These are phyloP conservation scores for Brachyhypopomus occidentalis DNA, from an alignment of 2,113 vertebrate species.

Conservation along the genomic window DNA sequence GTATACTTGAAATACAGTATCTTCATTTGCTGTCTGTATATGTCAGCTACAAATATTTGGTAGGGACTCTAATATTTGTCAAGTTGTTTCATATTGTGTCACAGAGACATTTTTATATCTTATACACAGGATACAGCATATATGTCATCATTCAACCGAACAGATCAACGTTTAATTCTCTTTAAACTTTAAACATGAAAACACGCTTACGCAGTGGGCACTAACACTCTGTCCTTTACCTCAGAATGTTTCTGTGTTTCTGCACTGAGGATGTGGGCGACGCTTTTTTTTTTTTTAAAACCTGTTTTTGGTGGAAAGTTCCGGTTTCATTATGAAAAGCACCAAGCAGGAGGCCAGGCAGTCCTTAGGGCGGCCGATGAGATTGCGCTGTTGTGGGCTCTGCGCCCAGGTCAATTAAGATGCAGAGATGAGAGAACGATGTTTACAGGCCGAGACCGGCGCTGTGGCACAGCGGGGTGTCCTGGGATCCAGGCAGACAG, in stretches of 20 bases:
- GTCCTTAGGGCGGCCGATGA: conserved; percentile 29
- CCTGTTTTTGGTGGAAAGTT: background rate
- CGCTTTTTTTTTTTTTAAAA: no score
- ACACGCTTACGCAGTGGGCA: no score
- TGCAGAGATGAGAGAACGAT: conserved; percentile 5
- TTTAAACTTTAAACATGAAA: no score
- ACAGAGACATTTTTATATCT: no score
- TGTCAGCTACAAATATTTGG: background rate
- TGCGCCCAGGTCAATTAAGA: background rate
- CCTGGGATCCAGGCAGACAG: background rate
- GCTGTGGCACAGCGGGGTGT: background rate
- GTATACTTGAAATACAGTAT: background rate
- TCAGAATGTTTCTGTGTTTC: background rate
- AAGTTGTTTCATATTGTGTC: no score
- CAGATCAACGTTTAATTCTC: no score
- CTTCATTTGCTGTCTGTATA: no score
- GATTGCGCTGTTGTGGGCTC: conserved; percentile 32
- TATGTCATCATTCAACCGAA: background rate
- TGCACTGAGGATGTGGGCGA: background rate
- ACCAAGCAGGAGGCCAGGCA: conserved; percentile 8
- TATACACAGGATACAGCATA: background rate
- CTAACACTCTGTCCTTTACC: background rate
- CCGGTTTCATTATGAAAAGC: conserved; percentile 1
- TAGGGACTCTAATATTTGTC: background rate
- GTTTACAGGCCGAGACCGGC: conserved; percentile 15